Evolutionary conservation across 2,888 invertebrate genomes (phyloP), one percentile per base, ranked within the genome.

Genomic region (Hetaerina titia): DNA sequence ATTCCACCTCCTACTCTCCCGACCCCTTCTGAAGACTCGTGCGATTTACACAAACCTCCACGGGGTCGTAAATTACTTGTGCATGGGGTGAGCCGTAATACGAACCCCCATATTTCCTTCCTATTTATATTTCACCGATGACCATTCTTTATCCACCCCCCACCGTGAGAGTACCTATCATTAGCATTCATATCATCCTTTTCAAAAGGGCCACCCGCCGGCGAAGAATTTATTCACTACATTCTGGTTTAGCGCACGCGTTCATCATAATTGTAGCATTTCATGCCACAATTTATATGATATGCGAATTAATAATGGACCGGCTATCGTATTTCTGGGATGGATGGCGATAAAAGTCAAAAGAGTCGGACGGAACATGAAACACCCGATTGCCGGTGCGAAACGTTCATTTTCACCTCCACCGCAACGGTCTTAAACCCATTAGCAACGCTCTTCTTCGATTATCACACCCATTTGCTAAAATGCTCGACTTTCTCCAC

Each of bases 301-400:
- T 81, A 81, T 81, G 81, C 81, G 81, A 81, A 81, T 81, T 81
- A 81, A 81, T 81, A 25, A 31, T 31, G 69, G 69, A 22, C 69
- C 25, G 22, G 81, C 81, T 81, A 31, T 81, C 81, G 31, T 31
- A 31, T 15, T 11, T 11, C 13, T 17, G 60, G 60, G 60, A 31
- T 81, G 81, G 81, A 81, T 81, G 25, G 25, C 81, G 81, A 81
- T 15, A 81, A 81, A 81, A 81, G 31, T 11, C 25, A 11, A n/a
- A n/a, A n/a, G 8, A 69, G 31, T 9, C 25, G 7, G 81, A 81
- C 25, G 13, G 11, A 5, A 81, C 8, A 11, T 31, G 81, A 2
- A 13, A 13, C n/a, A n/a, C 13, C 25, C 15, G 81, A 81, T 81
- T 31, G 25, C 25, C 31, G 81, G 81, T 13, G 81, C 81, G 81